These are phyloP conservation scores for Aphelinus atriplicis DNA, from an alignment of 1,140 invertebrate genomes.

Conservation along the genomic window DNA sequence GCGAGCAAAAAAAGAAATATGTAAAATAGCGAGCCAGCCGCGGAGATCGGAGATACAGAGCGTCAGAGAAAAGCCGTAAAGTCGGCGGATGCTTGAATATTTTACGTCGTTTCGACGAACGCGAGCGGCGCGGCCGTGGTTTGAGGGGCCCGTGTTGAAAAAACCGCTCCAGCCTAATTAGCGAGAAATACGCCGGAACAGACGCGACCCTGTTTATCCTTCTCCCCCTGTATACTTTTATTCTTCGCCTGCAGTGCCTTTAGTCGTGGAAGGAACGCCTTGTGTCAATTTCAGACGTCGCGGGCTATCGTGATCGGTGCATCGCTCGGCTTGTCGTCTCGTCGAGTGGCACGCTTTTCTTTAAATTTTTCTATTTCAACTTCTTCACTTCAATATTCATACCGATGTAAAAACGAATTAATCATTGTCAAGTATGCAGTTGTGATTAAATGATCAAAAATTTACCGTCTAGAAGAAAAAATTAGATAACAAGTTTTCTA, in stretches of 20 bases:
- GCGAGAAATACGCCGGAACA: slow-evolving; percentile 51
- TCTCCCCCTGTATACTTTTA: neutral
- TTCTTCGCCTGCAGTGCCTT: neutral
- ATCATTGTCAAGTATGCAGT: no score
- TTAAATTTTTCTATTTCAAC: no score
- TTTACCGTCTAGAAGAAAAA: no score
- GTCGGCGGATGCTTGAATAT: slow-evolving; percentile 52
- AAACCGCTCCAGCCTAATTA: slow-evolving; percentile 53
- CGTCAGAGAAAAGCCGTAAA: slow-evolving; percentile 26
- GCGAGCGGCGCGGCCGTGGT: slow-evolving; percentile 31
- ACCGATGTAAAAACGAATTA: no score
- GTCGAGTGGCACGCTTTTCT: no score
- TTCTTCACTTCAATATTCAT: no score
- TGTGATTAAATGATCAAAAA: no score
- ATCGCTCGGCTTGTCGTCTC: no score
- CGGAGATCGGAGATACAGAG: slow-evolving; percentile 39
- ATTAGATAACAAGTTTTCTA: no score
- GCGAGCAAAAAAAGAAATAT: slow-evolving; percentile 10
- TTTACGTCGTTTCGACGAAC: slow-evolving; percentile 51
- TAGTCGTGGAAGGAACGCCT: no score
- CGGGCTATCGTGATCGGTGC: no score
- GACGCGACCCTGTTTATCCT: slow-evolving; percentile 34
- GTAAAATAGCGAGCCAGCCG: slow-evolving; percentile 21
- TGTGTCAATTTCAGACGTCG: no score
- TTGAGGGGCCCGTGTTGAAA: slow-evolving; percentile 43